Base-by-base conservation (phyloP, 2,888 invertebrate species). In the Lithodes maja region DNA sequence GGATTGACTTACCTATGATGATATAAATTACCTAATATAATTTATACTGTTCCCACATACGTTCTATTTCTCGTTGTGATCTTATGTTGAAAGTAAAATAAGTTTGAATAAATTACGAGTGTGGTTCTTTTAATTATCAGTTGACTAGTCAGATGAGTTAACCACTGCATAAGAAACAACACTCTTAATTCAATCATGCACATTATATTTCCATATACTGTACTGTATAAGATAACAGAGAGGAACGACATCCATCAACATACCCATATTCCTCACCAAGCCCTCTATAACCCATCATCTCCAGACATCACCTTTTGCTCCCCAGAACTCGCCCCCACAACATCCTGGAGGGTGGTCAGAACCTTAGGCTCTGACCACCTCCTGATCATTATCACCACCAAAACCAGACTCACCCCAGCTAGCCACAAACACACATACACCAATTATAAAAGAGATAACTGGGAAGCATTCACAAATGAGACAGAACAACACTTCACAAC, bases 401-500 rank as follows among this genome's bases (percentile, higher is more conserved):
- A 74, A 5, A 80, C 86, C n/a, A 79, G 68, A 85, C 5, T 55
- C 82, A 61, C 82, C 82, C 50, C 82, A 33, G 61, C 50, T 82
- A 33, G 82, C 82, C 82, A 82, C 33, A 83, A 61, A 75, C 83
- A 83, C 86, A 86, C 69, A 2, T 52, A 68, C 69, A 80, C 61
- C 15, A 86, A 86, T 33, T 86, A 80, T 50, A 80, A 86, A 15
- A 79, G 12, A 68, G 61, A 69, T n/a, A 53, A 86, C 54, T 86
- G 86, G 86, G 61, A 86, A 7, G 53, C n/a, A 3, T 79, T 86
- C 71, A 80, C 50, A 49, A 53, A 69, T 55, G 80, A 86, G 7
- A 86, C 79, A 71, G 86, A 86, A 81, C 53, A 68, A 78, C 85
- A 85, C 17, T 86, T 86, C 52, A 49, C 15, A 79, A 50, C 53